Conservation (phyloP, 2,888 invertebrate species). For the Orchestes rusci region DNA sequence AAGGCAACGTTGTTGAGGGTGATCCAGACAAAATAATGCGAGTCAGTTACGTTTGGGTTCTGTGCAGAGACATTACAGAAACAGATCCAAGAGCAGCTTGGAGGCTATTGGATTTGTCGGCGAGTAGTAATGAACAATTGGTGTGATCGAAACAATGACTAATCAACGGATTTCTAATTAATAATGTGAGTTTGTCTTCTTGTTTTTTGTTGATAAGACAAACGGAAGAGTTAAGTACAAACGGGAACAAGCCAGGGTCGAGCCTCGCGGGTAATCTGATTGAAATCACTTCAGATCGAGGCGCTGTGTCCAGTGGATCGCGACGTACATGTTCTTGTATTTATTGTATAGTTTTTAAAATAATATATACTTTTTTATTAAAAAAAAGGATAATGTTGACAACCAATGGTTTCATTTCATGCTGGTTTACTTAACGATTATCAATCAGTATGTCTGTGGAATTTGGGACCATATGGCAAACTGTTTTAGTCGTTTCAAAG, state of each 20-base stretch:
- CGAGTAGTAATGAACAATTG: conserved; percentile 78
- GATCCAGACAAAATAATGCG: conserved; percentile 92
- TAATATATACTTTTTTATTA: conserved; percentile 21
- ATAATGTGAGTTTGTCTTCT: conserved; percentile 28
- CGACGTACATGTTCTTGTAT: conserved; percentile 11
- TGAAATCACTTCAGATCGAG: conserved; percentile 20
- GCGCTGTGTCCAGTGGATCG: conserved; percentile 6
- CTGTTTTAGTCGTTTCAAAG: too few species aligned
- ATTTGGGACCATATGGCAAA: too few species aligned
- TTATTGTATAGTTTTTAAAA: conserved; percentile 22
- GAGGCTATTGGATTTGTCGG: conserved; percentile 87
- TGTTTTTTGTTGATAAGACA: conserved; percentile 30
- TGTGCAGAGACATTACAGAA: conserved; percentile 92
- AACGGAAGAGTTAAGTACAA: conserved; percentile 19
- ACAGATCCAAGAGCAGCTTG: conserved; percentile 93
- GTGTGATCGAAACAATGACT: too few species aligned
- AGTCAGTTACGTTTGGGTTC: conserved; percentile 95
- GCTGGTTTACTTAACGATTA: too few species aligned
- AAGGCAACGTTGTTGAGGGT: conserved; percentile 85
- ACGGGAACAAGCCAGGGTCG: too few species aligned
- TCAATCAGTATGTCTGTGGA: too few species aligned
- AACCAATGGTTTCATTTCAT: too few species aligned
- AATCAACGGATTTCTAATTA: too few species aligned
- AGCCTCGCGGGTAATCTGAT: conserved; percentile 21
- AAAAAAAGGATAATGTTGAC: too few species aligned